Conservation (phyloP, 2,888 invertebrate genomes). For the Heliconius cydno region DNA sequence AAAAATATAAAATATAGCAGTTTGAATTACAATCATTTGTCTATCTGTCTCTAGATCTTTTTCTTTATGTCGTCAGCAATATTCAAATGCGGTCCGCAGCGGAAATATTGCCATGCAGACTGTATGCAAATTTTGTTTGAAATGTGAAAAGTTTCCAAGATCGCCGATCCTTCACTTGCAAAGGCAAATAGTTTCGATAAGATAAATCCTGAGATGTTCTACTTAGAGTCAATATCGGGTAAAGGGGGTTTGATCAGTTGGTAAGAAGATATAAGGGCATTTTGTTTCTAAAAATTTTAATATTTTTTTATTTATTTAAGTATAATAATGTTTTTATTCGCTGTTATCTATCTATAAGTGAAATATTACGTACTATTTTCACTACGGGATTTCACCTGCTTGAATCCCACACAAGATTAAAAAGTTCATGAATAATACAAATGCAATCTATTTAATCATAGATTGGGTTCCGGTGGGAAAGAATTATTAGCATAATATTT, state of each 20-base stretch:
- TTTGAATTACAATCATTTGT: constrained; percentile 39
- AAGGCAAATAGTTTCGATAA: constrained; percentile 79
- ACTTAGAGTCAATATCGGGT: constrained; percentile 73
- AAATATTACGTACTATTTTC: too few species aligned
- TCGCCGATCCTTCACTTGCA: constrained; percentile 70
- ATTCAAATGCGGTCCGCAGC: constrained; percentile 71
- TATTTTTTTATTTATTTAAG: too few species aligned
- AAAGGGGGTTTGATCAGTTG: constrained; percentile 19
- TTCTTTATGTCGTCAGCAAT: constrained; percentile 71
- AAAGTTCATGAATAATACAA: too few species aligned
- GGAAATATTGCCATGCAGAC: constrained; percentile 78
- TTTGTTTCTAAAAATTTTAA: too few species aligned
- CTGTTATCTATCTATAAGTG: too few species aligned
- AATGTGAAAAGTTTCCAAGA: constrained; percentile 75
- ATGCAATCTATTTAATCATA: too few species aligned
- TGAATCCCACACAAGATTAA: too few species aligned
- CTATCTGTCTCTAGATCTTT: constrained; percentile 53
- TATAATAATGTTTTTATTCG: too few species aligned
- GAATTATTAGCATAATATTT: too few species aligned
- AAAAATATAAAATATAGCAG: not conserved
- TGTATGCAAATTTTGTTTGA: constrained; percentile 79
- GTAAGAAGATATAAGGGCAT: not conserved
- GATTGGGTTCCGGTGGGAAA: too few species aligned
- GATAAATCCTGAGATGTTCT: constrained; percentile 77
- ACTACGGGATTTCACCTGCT: too few species aligned